A percentile compares a stretch with the other conserved stretches of the same genome.
These are phyloP conservation scores for Dicrostonyx torquatus DNA, from an alignment of 2,797 vertebrate species.

Conservation along the genomic window DNA sequence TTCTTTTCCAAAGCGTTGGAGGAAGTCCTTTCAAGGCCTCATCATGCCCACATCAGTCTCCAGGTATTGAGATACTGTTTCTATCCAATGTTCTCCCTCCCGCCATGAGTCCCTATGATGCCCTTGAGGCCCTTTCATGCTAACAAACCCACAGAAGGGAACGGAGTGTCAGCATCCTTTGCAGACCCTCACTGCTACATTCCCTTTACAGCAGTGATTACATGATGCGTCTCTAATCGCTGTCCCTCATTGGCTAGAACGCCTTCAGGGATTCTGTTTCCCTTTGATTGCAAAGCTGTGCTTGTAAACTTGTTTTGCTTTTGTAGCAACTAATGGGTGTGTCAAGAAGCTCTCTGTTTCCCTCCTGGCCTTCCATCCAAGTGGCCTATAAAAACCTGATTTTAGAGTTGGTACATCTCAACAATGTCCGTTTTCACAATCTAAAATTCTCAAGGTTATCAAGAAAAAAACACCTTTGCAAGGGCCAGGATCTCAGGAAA, in stretches of 20 bases:
- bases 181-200: too few species aligned
- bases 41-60: neutral
- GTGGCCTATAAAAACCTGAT: neutral
- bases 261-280: neutral
- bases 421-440: neutral
- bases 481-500: neutral
- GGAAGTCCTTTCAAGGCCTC: neutral
- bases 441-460: neutral
- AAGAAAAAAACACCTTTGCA: neutral
- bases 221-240: neutral
- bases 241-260: neutral
- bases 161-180: neutral
- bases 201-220: neutral
- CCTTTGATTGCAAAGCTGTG: constrained; percentile 37
- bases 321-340: neutral
- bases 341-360: neutral
- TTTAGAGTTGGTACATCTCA: constrained; percentile 11
- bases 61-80: neutral
- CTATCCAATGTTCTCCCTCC: neutral
- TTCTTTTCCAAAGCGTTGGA: neutral
- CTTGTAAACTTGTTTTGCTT: constrained; percentile 1
- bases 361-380: neutral
- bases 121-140: neutral
- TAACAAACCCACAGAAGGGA: neutral
- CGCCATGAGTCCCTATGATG: neutral